phyloP scores from a whole-genome alignment of 1,140 invertebrate species.

The Meteorus sp. region DNA sequence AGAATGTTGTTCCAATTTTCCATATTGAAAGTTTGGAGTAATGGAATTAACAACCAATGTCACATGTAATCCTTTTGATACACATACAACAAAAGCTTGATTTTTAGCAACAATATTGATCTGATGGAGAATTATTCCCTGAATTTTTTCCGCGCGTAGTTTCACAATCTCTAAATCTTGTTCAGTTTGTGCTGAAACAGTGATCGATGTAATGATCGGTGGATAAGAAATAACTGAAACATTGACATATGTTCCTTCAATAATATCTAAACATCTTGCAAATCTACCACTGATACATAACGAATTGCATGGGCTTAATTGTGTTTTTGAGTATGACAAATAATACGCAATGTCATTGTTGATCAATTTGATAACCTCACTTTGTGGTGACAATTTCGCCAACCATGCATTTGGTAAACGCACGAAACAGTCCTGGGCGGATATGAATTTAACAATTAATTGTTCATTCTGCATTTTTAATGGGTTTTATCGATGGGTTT shows the following conservation, averaged over 20 bases:
- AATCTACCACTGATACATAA: slow-evolving; percentile 51
- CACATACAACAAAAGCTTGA: slow-evolving; percentile 51
- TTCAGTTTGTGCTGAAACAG: slow-evolving; percentile 48
- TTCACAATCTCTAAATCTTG: slow-evolving; percentile 63
- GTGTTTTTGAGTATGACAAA: slow-evolving; percentile 38
- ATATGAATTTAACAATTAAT: slow-evolving; percentile 43
- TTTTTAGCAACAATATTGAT: slow-evolving; percentile 43
- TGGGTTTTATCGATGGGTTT: too few relatives aligned
- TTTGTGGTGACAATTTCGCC: slow-evolving; percentile 38
- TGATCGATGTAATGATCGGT: slow-evolving; percentile 38
- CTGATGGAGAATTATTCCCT: slow-evolving; percentile 46
- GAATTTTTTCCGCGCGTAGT: slow-evolving; percentile 47
- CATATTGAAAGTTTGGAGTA: slow-evolving; percentile 40
- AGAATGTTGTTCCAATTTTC: slow-evolving; percentile 43
- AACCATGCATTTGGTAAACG: slow-evolving; percentile 41
- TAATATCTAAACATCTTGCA: slow-evolving; percentile 47
- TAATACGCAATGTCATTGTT: slow-evolving; percentile 41
- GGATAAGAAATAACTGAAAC: slow-evolving; percentile 36
- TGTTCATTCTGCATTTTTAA: slow-evolving; percentile 46
- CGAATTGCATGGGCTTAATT: slow-evolving; percentile 22
- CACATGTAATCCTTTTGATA: slow-evolving; percentile 47
- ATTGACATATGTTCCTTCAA: slow-evolving; percentile 46
- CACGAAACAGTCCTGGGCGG: slow-evolving; percentile 46
- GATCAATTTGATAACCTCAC: slow-evolving; percentile 39
- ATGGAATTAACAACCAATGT: slow-evolving; percentile 44